Evolutionary conservation across 2,113 vertebrate species (phyloP).

Genomic region (Dicrurus megarhynchus): DNA sequence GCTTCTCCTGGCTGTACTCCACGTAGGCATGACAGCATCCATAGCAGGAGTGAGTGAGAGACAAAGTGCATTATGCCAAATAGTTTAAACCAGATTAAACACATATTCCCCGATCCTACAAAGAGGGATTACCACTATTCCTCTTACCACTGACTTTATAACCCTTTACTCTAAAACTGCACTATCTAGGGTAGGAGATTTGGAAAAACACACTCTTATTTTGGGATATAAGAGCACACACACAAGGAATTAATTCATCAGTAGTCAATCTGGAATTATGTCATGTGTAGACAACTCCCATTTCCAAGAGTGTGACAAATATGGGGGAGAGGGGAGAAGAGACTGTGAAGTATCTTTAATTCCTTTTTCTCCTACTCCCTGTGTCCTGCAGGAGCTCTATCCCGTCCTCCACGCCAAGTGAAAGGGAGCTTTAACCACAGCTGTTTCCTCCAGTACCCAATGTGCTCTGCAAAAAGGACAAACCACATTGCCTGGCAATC

Average conservation of each 20-base stretch:
- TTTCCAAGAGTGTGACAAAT: background rate
- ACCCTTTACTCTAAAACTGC: background rate
- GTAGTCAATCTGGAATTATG: background rate
- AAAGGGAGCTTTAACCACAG: background rate
- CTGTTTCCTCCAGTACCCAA: background rate
- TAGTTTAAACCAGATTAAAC: background rate
- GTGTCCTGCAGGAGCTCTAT: background rate
- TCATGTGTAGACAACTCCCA: background rate
- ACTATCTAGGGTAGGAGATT: background rate
- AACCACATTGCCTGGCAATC: background rate
- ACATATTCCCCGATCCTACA: background rate
- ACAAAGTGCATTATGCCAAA: background rate
- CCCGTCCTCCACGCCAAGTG: background rate
- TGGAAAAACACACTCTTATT: background rate
- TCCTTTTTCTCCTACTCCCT: background rate
- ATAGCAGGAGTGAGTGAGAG: background rate
- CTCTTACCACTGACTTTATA: background rate
- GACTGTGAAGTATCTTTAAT: background rate
- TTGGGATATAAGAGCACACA: background rate
- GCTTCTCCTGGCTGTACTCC: background rate
- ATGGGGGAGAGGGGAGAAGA: background rate
- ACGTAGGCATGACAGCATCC: background rate
- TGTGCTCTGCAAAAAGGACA: background rate
- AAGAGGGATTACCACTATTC: background rate
- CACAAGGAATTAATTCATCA: constrained; percentile 26